A percentile compares a stretch with the other conserved stretches of the same genome.
phyloP scores from a whole-genome alignment of 2,113 vertebrate genomes.

The Tyto alba region DNA sequence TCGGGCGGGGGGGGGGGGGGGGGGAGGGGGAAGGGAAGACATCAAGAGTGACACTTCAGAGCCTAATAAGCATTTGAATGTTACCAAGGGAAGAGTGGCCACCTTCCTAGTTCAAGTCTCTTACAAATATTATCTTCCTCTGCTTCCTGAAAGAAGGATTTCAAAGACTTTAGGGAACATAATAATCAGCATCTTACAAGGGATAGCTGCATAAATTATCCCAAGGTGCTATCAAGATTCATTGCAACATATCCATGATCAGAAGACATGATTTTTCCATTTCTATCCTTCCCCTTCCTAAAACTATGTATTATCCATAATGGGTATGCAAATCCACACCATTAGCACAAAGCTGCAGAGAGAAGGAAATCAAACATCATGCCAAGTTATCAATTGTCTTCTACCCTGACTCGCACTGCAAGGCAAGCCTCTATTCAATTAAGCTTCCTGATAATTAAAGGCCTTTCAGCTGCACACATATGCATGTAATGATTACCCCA shows the following conservation, averaged over 20 bases:
- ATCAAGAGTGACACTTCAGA: neutral
- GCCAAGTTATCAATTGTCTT: neutral
- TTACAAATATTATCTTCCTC: neutral
- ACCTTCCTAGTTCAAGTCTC: neutral
- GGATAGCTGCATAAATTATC: neutral
- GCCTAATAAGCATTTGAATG: neutral
- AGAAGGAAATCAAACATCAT: neutral
- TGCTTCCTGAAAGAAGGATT: neutral
- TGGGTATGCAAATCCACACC: neutral
- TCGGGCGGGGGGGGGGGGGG: too few relatives aligned
- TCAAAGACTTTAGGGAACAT: neutral
- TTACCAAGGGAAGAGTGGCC: neutral
- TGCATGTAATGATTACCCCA: neutral
- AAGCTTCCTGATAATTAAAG: constrained; percentile 19
- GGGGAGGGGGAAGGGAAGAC: too few relatives aligned
- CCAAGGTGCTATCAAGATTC: neutral
- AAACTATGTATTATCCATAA: neutral
- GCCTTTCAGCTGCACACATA: neutral
- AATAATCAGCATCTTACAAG: neutral
- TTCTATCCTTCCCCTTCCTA: neutral
- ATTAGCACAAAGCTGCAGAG: neutral
- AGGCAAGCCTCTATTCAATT: neutral
- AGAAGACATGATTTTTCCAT: neutral
- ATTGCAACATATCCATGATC: neutral
- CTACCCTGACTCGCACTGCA: neutral